Evolutionary conservation across 2,888 invertebrate genomes (phyloP).

Genomic region (Clunio marinus): DNA sequence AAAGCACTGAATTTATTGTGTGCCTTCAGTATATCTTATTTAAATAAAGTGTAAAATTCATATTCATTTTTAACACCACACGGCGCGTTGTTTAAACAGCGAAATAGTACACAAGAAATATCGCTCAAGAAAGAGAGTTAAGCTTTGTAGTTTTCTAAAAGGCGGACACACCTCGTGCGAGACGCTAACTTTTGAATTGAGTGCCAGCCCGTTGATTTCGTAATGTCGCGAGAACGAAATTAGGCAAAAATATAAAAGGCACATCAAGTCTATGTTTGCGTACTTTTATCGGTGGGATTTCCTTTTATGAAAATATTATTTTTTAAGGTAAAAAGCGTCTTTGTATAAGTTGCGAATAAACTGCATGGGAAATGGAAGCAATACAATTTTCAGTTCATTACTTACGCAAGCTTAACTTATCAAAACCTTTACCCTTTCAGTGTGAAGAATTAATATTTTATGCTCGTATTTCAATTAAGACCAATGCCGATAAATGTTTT

Average conservation of each 20-base stretch:
- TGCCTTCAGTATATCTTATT: conserved; percentile 21
- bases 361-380: conserved; percentile 1
- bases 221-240: conserved; percentile 1
- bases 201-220: conserved; percentile 4
- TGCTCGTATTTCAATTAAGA: neutral
- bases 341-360: neutral
- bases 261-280: neutral
- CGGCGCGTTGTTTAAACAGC: conserved; percentile 7
- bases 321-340: neutral
- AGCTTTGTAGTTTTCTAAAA: neutral
- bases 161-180: conserved; percentile 23
- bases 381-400: neutral
- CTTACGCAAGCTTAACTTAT: conserved; percentile 17
- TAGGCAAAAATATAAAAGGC: conserved; percentile 1
- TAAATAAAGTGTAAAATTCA: conserved; percentile 25
- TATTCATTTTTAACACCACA: neutral
- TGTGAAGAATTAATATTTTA: neutral
- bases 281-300: neutral
- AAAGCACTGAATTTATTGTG: conserved; percentile 6
- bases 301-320: neutral
- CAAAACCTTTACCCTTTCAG: neutral
- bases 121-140: conserved; percentile 13
- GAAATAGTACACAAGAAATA: conserved; percentile 15
- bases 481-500: neutral
- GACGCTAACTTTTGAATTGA: neutral